Conservation (phyloP, 2,797 vertebrate genomes). For the Sphenopsis melanotis region DNA sequence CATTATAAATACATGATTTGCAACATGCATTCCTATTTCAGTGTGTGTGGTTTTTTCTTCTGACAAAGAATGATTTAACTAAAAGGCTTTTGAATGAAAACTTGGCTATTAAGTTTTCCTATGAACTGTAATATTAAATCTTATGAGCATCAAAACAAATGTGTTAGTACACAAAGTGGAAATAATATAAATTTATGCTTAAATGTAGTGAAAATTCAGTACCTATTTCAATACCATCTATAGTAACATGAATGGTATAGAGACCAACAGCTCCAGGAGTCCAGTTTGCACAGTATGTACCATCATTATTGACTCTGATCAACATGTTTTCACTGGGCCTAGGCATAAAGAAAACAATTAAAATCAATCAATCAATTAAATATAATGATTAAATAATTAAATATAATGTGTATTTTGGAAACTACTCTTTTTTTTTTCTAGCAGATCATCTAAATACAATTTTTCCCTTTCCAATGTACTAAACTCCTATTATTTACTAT, state of each 20-base stretch:
- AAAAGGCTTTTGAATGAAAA: background rate
- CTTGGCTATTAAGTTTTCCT: background rate
- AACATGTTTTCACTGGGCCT: conserved; percentile 99
- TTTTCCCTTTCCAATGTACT: background rate
- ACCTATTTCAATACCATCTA: conserved; percentile 99
- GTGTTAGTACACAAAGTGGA: background rate
- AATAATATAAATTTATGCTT: background rate
- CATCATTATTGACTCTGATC: conserved; percentile 97
- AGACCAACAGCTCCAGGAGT: conserved; percentile 98
- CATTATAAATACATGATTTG: background rate
- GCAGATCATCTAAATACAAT: background rate
- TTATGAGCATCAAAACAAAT: background rate
- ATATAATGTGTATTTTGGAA: background rate
- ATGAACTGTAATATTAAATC: background rate
- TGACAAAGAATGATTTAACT: background rate
- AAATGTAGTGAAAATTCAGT: background rate
- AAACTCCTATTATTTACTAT: background rate
- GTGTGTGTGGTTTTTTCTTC: background rate
- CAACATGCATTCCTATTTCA: background rate
- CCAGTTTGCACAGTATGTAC: conserved; percentile 99
- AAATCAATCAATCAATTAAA: background rate
- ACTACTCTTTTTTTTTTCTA: background rate
- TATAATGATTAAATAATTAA: background rate
- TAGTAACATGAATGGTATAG: conserved; percentile 98
- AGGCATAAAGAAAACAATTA: conserved; percentile 15